Base-by-base conservation (phyloP, 2,888 invertebrate species). In the Eueremaeus valkanovi region DNA sequence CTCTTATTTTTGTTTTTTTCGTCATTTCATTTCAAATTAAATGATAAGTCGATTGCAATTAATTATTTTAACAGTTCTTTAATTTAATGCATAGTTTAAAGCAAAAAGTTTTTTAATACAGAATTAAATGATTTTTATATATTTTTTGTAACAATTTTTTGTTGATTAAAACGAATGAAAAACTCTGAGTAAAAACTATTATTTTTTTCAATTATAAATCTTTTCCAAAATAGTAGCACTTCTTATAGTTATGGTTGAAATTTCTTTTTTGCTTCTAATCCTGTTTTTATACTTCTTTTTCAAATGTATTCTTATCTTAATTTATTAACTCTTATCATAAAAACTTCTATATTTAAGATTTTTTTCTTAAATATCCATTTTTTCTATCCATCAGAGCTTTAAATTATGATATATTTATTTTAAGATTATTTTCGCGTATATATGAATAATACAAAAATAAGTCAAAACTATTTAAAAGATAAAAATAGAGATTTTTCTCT, bases 261-360 rank as follows among this genome's bases (percentile, higher is more conserved):
- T 24, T 5, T 33, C 33, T 63, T 63, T 55, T 27, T 55, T 27
- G 21, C 21, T 3, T 63, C 21, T 63, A 33, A 63, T 63, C 63
- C 63, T 63, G 63, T 63, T 63, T 63, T 33, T 63, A 21, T 55
- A 9, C 13, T 11, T 27, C 55, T 55, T 40, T 40, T 18, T 45
- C 18, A 16, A 55, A 55, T 55, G 55, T 55, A 55, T 55, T 55
- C 21, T 63, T 63, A 63, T 63, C 63, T 63, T 29, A 63, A 63
- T 63, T 33, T 63, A 63, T 63, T 63, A 36, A 63, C 33, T 63
- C 63, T 63, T 63, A 63, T 63, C 63, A 63, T 63, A 61, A 63
- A 63, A 63, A 33, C 18, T 33, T 33, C 33, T 63, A 63, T 36
- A 63, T 63, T 63, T 63, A 33, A 63, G 33, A 63, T 33, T 33